Evolutionary conservation across 2,888 invertebrate species (phyloP).

Genomic region (Tyria jacobaeae): DNA sequence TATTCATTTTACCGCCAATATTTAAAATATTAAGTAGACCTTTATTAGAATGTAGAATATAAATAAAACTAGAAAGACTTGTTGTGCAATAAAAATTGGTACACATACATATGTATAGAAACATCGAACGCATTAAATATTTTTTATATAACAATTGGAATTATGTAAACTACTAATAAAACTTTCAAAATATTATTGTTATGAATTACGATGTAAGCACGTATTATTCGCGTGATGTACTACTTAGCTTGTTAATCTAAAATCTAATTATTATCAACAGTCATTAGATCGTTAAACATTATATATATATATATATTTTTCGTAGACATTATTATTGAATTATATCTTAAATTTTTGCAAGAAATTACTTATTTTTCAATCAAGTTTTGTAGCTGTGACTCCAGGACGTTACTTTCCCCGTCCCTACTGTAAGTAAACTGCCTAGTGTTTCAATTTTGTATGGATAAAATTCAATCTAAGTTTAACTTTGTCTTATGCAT

Average conservation of each 20-base stretch:
- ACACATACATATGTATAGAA: too few relatives aligned
- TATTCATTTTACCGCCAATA: background rate
- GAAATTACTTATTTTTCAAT: constrained; percentile 25
- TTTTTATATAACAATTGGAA: background rate
- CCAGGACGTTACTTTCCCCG: background rate
- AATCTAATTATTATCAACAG: constrained; percentile 31
- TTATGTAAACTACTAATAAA: background rate
- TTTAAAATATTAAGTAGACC: background rate
- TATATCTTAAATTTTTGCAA: constrained; percentile 32
- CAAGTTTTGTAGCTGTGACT: constrained; percentile 18
- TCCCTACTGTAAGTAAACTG: too few relatives aligned
- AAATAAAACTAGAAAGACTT: background rate
- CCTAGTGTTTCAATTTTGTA: too few relatives aligned
- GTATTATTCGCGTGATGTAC: constrained; percentile 8
- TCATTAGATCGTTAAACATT: constrained; percentile 26
- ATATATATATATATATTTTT: constrained; percentile 36
- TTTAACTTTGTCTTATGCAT: too few relatives aligned
- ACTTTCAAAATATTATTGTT: background rate
- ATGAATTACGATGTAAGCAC: background rate
- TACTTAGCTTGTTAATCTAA: constrained; percentile 13
- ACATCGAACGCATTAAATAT: constrained; percentile 5
- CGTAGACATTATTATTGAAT: constrained; percentile 28
- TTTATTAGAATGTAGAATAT: constrained; percentile 1
- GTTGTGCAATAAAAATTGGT: constrained; percentile 7
- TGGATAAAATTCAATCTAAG: too few relatives aligned